Evolutionary conservation across 2,888 invertebrate species (phyloP), one percentile per base, ranked within the genome.

Genomic region (Drosophila fungiperda): DNA sequence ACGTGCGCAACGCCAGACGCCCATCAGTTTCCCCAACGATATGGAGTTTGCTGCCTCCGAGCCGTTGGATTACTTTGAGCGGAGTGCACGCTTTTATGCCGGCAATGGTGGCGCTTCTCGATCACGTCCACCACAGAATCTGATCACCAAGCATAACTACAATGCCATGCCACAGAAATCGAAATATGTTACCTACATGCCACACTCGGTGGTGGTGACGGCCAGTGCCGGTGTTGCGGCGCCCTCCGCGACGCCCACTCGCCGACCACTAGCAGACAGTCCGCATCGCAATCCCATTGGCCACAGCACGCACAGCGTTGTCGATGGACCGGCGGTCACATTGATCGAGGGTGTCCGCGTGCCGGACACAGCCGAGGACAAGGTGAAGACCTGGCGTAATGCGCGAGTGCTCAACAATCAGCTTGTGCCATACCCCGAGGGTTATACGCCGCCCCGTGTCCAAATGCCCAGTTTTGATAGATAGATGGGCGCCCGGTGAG

Each of bases 381-480:
- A 95, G 78, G 93, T 91, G 40, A 96, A 96, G 91, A 96, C 96
- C 0, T 98, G 97, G 97, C 94, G 98, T 63, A 98, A 98, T 92
- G 98, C 97, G 0, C 94, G 97, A 76, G 97, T 98, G 17, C 96
- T 98, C 53, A 97, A 98, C 89, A 97, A 97, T 63, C 95, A 97
- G 91, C 93, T 98, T 58, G 94, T 96, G 53, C 96, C 96, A 23
- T 96, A 96, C 83, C 96, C 96, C 55, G 95, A 95, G 85, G 96
- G 95, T 8, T 95, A 95, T 78, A 94, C 94, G 72, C 95, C 96
- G 57, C 95, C 95, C 2, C 95, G 94, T 76, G 95, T 95, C 26
- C 90, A 89, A 74, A 89, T 92, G 73, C 88, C 87, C 72, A 90
- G 89, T 55, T 92, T 92, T 48, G 91, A 92, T 60, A 54, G 91